These are phyloP conservation scores for Silurus glanis DNA, from an alignment of 2,113 vertebrate genomes.

Conservation along the genomic window DNA sequence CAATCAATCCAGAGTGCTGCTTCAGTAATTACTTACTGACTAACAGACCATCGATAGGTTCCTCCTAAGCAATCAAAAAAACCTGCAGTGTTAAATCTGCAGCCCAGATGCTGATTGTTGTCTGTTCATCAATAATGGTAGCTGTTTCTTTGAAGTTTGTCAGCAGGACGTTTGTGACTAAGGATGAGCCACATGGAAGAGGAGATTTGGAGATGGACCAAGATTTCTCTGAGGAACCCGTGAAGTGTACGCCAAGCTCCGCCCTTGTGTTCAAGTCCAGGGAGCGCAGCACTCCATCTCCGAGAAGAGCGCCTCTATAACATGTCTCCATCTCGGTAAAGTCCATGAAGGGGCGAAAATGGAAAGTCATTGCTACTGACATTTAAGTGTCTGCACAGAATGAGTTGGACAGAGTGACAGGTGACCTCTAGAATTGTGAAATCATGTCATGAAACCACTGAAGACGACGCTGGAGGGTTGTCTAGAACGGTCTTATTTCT, in stretches of 20 bases:
- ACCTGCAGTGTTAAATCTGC: not conserved
- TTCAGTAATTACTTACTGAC: constrained; percentile 8
- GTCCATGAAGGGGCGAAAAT: constrained; percentile 15
- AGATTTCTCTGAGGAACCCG: constrained; percentile 1
- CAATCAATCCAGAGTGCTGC: not conserved
- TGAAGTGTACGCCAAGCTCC: not conserved
- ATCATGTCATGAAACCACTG: not conserved
- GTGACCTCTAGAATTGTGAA: not conserved
- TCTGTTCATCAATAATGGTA: constrained; percentile 3
- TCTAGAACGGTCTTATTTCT: not conserved
- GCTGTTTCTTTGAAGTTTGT: constrained; percentile 37
- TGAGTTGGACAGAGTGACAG: not conserved
- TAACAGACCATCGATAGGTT: not conserved
- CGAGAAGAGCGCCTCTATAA: constrained; percentile 31
- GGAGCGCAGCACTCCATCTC: not conserved
- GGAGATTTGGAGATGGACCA: not conserved
- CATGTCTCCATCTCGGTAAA: constrained; percentile 39
- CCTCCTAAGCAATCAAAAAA: not conserved
- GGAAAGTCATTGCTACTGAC: constrained; percentile 54
- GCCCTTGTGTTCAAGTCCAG: not conserved
- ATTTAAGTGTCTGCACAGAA: constrained; percentile 54
- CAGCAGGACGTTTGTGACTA: not conserved
- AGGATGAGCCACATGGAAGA: constrained; percentile 23
- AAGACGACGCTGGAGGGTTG: not conserved
- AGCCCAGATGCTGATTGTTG: no score